Conservation (phyloP, 2,888 invertebrate species). For the Meliscaeva auricollis region DNA sequence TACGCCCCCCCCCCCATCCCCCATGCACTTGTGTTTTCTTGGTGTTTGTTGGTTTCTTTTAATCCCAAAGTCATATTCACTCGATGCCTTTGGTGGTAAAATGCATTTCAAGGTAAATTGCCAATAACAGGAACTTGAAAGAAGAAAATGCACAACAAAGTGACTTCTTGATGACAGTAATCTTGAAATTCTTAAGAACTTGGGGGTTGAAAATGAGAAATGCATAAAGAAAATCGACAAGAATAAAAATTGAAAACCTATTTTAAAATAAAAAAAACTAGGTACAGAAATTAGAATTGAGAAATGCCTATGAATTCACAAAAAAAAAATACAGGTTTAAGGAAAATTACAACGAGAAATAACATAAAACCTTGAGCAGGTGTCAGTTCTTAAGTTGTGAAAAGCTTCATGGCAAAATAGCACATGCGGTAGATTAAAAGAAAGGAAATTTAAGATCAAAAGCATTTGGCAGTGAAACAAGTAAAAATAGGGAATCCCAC, state of each 20-base stretch:
- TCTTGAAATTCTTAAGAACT: conserved; percentile 43
- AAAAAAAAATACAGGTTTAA: no score
- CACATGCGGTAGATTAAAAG: no score
- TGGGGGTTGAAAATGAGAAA: neutral
- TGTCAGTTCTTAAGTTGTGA: no score
- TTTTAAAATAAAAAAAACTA: neutral
- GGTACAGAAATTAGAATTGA: no score
- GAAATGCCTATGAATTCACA: no score
- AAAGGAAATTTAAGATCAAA: no score
- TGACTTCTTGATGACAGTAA: conserved; percentile 36
- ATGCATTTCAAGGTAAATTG: conserved; percentile 56
- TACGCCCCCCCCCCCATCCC: conserved; percentile 10
- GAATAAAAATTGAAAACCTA: neutral
- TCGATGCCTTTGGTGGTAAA: conserved; percentile 10
- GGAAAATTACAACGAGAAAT: no score
- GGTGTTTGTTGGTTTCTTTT: conserved; percentile 21
- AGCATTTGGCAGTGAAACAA: no score
- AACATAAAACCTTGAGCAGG: no score
- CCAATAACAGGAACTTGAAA: conserved; percentile 42
- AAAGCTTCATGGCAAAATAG: no score
- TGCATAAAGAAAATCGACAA: neutral
- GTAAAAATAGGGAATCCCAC: no score
- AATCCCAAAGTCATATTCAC: neutral
- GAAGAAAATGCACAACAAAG: conserved; percentile 32
- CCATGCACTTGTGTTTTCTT: neutral